Conservation (phyloP, 2,888 invertebrate species). For the Entomobrya proxima region DNA sequence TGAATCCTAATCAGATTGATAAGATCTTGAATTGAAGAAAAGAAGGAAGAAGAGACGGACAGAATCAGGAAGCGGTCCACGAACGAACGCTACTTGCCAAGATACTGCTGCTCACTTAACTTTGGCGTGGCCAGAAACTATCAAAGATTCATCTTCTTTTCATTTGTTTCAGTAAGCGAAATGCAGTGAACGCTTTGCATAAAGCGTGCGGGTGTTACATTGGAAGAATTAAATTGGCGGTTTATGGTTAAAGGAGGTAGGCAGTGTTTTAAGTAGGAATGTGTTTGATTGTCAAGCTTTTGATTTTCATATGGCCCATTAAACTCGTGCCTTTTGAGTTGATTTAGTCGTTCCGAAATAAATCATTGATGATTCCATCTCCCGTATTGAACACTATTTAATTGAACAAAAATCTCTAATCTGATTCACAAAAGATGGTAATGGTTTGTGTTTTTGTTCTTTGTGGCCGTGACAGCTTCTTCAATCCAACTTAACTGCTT, state of each 20-base stretch:
- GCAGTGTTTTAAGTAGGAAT: slow-evolving; percentile 4
- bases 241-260: not conserved
- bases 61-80: slow-evolving; percentile 47
- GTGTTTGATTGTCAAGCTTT: not conserved
- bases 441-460: slow-evolving; percentile 7
- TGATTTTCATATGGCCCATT: slow-evolving; percentile 3
- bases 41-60: not conserved
- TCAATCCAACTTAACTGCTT: not conserved
- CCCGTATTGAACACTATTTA: slow-evolving; percentile 29
- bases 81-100: not conserved
- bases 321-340: slow-evolving; percentile 20
- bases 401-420: slow-evolving; percentile 36
- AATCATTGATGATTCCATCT: slow-evolving; percentile 38
- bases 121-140: slow-evolving; percentile 32
- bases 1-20: slow-evolving; percentile 33
- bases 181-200: not conserved
- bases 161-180: not conserved
- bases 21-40: slow-evolving; percentile 35
- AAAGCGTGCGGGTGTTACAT: not conserved
- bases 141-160: slow-evolving; percentile 9
- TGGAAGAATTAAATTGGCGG: slow-evolving; percentile 27
- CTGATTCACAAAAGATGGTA: not conserved
- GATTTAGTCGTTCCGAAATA: slow-evolving; percentile 12
- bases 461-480: slow-evolving; percentile 35
- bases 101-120: not conserved